phyloP scores from a whole-genome alignment of 2,797 vertebrate genomes.

The Psittacula echo region DNA sequence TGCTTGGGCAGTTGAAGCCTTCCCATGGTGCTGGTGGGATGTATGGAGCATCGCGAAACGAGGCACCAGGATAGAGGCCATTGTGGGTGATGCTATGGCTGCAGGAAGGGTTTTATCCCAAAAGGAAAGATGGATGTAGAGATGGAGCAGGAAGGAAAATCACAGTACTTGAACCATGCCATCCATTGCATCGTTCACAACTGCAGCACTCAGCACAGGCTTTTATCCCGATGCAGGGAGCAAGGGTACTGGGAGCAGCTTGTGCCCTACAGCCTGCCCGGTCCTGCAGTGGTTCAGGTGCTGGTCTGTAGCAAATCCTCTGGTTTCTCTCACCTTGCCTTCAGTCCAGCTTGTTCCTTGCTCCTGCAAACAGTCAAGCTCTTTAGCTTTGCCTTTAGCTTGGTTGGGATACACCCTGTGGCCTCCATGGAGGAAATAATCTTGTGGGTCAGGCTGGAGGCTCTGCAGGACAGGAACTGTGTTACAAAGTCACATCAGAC shows the following conservation, averaged over 20 bases:
- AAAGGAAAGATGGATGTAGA: neutral
- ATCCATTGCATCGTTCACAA: neutral
- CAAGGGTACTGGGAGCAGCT: neutral
- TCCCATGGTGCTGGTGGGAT: neutral
- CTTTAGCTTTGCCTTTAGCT: neutral
- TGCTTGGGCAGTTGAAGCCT: neutral
- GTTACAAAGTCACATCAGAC: neutral
- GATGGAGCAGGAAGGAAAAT: neutral
- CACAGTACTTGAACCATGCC: neutral
- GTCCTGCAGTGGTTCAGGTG: fast-evolving
- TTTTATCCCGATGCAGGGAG: neutral
- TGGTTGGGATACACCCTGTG: neutral
- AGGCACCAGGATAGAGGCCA: fast-evolving
- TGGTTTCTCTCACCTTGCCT: neutral
- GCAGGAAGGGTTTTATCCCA: neutral
- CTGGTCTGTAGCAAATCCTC: too few relatives aligned
- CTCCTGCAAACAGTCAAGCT: neutral
- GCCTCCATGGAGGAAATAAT: neutral
- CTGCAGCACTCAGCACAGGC: too few relatives aligned
- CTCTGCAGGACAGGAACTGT: fast-evolving
- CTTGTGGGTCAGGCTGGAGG: neutral
- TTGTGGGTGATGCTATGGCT: too few relatives aligned
- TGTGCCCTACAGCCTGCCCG: neutral
- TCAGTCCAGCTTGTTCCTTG: neutral
- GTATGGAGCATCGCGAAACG: fast-evolving